Conservation (phyloP, 2,797 vertebrate species). For the Hemitrygon akajei region DNA sequence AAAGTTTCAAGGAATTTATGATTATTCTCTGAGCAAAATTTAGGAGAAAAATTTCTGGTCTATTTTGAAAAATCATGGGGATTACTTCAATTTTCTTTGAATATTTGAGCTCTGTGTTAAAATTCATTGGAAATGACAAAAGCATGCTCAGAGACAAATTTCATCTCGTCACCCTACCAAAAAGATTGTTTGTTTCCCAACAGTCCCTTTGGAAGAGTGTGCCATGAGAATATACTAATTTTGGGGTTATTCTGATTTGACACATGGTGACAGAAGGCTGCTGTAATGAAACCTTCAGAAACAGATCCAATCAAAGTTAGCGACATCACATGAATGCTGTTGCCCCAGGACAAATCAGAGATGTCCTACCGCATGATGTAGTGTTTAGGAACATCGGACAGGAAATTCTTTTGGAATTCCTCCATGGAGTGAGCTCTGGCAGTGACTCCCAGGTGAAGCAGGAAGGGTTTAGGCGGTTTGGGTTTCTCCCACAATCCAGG, state of each 20-base stretch:
- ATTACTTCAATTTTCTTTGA: neutral
- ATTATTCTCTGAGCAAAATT: neutral
- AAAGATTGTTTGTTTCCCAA: neutral
- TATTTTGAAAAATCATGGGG: neutral
- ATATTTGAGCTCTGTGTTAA: neutral
- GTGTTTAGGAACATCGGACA: conserved; percentile 54
- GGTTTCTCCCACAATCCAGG: conserved; percentile 51
- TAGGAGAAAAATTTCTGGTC: neutral
- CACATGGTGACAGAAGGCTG: too few relatives aligned
- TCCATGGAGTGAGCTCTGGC: conserved; percentile 64
- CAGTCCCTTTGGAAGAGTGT: neutral
- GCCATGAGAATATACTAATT: neutral
- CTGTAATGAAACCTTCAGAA: too few relatives aligned
- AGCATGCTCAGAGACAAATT: too few relatives aligned
- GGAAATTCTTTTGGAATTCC: conserved; percentile 63
- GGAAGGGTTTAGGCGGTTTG: conserved; percentile 57
- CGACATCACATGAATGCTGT: neutral
- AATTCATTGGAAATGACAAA: neutral
- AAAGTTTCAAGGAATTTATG: neutral
- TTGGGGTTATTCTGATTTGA: too few relatives aligned
- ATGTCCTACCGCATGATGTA: conserved; percentile 48
- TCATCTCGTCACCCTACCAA: neutral
- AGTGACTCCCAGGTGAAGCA: conserved; percentile 69
- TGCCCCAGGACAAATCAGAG: neutral
- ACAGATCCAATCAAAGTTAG: neutral